These are phyloP conservation scores for Xiphorhynchus erythropygius DNA, from an alignment of 2,797 vertebrate species.

Conservation along the genomic window DNA sequence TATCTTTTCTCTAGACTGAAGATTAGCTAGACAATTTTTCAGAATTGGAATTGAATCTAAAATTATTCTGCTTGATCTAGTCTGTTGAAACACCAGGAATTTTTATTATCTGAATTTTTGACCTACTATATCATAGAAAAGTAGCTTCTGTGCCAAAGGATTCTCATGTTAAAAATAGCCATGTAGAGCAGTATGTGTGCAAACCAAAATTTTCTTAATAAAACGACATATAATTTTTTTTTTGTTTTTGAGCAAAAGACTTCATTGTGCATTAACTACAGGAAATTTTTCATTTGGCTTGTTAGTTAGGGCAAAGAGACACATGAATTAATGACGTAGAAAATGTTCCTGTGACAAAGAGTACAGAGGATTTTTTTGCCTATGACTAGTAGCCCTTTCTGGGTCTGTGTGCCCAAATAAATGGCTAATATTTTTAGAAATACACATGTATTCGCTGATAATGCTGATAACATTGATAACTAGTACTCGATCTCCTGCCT, in stretches of 20 bases:
- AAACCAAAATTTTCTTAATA: not conserved
- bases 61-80: not conserved
- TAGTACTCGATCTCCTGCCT: not conserved
- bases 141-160: not conserved
- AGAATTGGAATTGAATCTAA: not conserved
- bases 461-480: not conserved
- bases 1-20: not conserved
- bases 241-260: not conserved
- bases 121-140: not conserved
- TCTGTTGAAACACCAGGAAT: not conserved
- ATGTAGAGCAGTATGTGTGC: no score
- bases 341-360: not conserved
- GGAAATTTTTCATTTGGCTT: not conserved
- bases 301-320: not conserved
- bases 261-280: not conserved
- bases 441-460: not conserved
- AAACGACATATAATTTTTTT: not conserved
- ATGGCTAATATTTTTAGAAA: not conserved
- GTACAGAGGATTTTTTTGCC: not conserved
- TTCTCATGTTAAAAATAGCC: not conserved
- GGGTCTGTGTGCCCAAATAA: not conserved
- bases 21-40: not conserved
- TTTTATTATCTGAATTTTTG: not conserved
- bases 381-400: not conserved
- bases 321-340: not conserved